These are phyloP conservation scores for Eristalis pertinax DNA, from an alignment of 2,888 invertebrate genomes.

Conservation along the genomic window DNA sequence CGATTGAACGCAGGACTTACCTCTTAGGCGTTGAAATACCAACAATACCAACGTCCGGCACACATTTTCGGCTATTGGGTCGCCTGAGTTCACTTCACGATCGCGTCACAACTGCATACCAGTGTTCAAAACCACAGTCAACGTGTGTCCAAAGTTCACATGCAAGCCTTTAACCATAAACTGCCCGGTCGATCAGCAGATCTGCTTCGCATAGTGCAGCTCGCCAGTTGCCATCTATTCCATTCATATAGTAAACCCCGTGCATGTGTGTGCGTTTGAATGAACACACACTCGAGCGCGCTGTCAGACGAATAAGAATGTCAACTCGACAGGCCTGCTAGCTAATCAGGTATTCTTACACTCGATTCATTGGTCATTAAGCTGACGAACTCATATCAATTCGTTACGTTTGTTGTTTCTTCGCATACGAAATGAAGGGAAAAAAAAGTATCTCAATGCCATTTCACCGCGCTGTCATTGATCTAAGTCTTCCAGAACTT, in stretches of 20 bases:
- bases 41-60: no score
- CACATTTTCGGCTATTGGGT: neutral
- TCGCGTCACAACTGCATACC: neutral
- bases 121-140: no score
- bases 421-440: neutral
- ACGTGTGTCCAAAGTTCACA: neutral
- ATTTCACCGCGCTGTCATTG: conserved; percentile 39
- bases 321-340: neutral
- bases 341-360: neutral
- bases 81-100: neutral
- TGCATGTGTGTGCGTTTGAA: neutral
- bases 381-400: neutral
- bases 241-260: no score
- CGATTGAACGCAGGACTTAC: no score
- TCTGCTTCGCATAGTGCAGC: neutral
- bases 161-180: neutral
- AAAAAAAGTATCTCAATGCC: conserved; percentile 40
- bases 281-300: neutral
- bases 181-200: neutral
- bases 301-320: neutral
- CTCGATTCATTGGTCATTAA: neutral
- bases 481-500: conserved; percentile 34
- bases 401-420: neutral
- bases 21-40: no score
- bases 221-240: neutral